These are phyloP conservation scores for Solea senegalensis DNA, from an alignment of 2,113 vertebrate genomes.

Conservation along the genomic window DNA sequence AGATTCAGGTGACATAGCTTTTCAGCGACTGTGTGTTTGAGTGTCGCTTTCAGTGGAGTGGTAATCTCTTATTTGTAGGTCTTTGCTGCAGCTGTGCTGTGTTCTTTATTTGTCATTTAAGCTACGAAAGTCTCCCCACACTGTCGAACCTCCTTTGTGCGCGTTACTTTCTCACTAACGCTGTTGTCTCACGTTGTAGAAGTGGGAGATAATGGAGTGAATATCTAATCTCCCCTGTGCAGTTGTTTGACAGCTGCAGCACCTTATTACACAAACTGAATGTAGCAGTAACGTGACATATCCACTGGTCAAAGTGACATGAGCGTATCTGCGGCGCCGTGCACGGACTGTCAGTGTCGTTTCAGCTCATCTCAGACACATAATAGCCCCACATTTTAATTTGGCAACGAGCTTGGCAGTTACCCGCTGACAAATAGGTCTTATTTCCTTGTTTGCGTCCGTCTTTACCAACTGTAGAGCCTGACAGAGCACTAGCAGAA, in stretches of 20 bases:
- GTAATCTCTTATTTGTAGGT: slow-evolving; percentile 77
- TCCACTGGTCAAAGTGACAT: not conserved
- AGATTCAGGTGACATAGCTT: slow-evolving; percentile 74
- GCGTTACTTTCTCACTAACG: too few relatives aligned
- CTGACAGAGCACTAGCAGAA: not conserved
- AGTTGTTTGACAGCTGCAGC: not conserved
- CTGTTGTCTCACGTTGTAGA: too few relatives aligned
- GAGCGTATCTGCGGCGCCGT: slow-evolving; percentile 34
- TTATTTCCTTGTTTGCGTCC: not conserved
- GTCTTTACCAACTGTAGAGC: not conserved
- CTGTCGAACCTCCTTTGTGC: too few relatives aligned
- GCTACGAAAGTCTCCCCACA: not conserved
- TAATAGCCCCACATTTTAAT: slow-evolving; percentile 32
- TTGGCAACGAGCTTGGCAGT: slow-evolving; percentile 2
- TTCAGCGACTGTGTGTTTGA: slow-evolving; percentile 69
- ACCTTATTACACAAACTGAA: not conserved
- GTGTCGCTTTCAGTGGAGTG: slow-evolving; percentile 73
- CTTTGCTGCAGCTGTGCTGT: not conserved
- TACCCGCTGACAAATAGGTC: not conserved
- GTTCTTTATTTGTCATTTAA: not conserved
- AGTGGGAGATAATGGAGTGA: too few relatives aligned
- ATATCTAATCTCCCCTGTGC: too few relatives aligned
- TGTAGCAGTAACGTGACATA: not conserved
- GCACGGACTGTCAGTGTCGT: slow-evolving; percentile 47
- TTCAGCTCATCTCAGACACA: slow-evolving; percentile 27